Percentiles rank a stretch among this genome's conserved stretches.
phyloP scores from a whole-genome alignment of 2,888 invertebrate genomes.

The Alentia gelatinosa region DNA sequence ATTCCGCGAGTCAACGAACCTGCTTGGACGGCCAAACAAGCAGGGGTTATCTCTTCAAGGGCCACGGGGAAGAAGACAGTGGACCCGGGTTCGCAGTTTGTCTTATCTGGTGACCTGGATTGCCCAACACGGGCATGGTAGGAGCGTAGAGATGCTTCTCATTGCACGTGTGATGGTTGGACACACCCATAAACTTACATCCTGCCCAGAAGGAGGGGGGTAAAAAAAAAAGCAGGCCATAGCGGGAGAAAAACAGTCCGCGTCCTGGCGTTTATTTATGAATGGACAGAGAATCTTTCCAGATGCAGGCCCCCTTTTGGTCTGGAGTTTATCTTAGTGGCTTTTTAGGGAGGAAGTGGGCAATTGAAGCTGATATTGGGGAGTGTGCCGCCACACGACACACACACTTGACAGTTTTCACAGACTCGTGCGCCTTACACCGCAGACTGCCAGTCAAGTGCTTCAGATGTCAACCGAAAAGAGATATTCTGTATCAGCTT shows the following conservation, averaged over 20 bases:
- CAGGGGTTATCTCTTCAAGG: too few species aligned
- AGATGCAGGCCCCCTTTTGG: conserved; percentile 13
- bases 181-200: conserved; percentile 27
- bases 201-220: not conserved
- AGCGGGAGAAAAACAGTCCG: not conserved
- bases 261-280: conserved; percentile 12
- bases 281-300: conserved; percentile 25
- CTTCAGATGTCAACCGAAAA: conserved; percentile 12
- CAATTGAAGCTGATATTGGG: conserved; percentile 44
- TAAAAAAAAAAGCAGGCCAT: not conserved
- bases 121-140: not conserved
- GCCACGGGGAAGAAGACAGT: too few species aligned
- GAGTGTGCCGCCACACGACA: conserved; percentile 46
- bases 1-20: too few species aligned
- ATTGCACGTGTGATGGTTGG: not conserved
- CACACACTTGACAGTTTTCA: conserved; percentile 41
- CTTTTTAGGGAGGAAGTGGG: conserved; percentile 48
- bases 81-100: too few species aligned
- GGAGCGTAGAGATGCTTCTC: not conserved
- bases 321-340: not conserved
- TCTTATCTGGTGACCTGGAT: too few species aligned
- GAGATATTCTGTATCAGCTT: conserved; percentile 10
- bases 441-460: not conserved
- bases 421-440: not conserved
- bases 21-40: too few species aligned